phyloP scores from a whole-genome alignment of 2,113 vertebrate genomes.

The Seriola quinqueradiata region DNA sequence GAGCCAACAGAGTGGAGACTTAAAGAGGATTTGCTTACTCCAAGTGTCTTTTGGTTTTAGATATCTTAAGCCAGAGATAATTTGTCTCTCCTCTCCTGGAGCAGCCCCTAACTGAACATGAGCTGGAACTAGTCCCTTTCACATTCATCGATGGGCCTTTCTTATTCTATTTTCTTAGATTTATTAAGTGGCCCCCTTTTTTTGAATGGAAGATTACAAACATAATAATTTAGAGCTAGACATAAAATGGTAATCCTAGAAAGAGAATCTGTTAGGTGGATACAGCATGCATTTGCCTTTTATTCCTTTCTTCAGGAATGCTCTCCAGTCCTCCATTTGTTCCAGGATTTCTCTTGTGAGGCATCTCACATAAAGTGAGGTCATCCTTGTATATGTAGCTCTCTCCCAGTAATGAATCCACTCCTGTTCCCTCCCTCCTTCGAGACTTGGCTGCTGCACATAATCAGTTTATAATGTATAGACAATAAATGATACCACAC shows the following conservation, averaged over 20 bases:
- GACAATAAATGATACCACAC: constrained; percentile 20
- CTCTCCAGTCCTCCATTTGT: not conserved
- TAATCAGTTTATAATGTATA: constrained; percentile 44
- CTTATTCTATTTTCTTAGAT: not conserved
- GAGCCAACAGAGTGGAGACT: constrained; percentile 18
- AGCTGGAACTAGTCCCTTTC: not conserved
- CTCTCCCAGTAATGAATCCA: constrained; percentile 34
- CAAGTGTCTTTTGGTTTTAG: constrained; percentile 25
- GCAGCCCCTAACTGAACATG: not conserved
- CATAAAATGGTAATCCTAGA: not conserved
- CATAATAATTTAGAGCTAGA: not conserved
- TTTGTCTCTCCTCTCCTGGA: constrained; percentile 18
- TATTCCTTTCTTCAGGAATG: not conserved
- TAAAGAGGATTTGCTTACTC: constrained; percentile 33
- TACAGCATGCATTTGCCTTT: not conserved
- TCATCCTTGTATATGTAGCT: constrained; percentile 43
- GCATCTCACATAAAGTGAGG: constrained; percentile 68
- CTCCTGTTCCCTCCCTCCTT: constrained; percentile 9
- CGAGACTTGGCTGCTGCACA: constrained; percentile 31
- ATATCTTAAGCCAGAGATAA: constrained; percentile 15
- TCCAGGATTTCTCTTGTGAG: constrained; percentile 44
- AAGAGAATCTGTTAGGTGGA: not conserved
- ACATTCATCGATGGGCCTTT: not conserved
- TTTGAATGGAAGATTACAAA: not conserved
- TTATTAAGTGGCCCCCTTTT: not conserved